Percentiles rank a stretch among this genome's conserved stretches.
Conservation (phyloP, 2,797 vertebrate genomes). For the Peromyscus nudipes region DNA sequence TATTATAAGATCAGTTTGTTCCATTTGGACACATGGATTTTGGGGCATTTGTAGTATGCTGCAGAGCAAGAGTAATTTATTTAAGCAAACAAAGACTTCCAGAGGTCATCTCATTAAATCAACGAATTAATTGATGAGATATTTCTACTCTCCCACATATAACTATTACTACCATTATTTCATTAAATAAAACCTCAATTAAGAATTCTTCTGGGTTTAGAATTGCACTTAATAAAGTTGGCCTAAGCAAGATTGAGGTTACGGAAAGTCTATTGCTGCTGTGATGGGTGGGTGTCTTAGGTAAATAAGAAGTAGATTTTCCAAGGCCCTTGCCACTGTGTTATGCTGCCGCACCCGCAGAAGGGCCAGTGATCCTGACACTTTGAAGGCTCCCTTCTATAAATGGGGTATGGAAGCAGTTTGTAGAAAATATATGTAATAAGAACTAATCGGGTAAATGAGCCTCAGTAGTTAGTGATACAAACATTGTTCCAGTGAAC, state of each 20-base stretch:
- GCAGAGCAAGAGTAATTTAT: not conserved
- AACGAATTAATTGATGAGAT: not conserved
- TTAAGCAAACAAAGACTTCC: conserved; percentile 27
- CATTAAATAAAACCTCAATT: conserved; percentile 50
- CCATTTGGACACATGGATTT: not conserved
- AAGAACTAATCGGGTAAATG: not conserved
- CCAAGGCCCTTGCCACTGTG: not conserved
- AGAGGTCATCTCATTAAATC: conserved; percentile 26
- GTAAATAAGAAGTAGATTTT: not conserved
- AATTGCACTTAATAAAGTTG: conserved; percentile 43
- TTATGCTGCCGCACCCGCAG: accelerated
- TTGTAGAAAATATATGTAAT: not conserved
- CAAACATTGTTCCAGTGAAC: not conserved
- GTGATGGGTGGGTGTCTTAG: not conserved
- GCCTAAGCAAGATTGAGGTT: not conserved
- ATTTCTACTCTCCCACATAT: not conserved
- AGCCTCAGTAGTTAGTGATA: not conserved
- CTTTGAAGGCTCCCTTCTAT: not conserved
- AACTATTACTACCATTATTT: conserved; percentile 40
- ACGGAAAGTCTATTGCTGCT: not conserved
- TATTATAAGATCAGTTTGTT: not conserved
- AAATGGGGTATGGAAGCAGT: not conserved
- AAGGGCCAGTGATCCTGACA: not conserved
- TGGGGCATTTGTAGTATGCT: not conserved
- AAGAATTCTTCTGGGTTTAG: conserved; percentile 8